Conservation (phyloP, 2,797 vertebrate genomes). For the Stomatorhinus walkeri region DNA sequence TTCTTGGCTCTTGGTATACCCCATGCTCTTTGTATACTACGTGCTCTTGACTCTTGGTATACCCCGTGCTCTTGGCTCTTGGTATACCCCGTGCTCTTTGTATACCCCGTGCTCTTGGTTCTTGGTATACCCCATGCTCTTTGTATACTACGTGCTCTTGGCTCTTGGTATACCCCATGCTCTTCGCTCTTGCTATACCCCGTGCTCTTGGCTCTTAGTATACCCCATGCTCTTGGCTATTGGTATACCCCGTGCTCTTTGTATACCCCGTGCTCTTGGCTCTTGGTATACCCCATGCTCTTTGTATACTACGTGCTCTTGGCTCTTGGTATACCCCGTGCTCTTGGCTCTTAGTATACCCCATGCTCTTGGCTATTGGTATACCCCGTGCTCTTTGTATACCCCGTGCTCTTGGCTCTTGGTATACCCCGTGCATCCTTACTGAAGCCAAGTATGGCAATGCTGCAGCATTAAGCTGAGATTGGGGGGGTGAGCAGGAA, state of each 20-base stretch:
- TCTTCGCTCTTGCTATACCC: too few relatives aligned
- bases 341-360: not conserved
- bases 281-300: too few relatives aligned
- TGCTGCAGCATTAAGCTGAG: conserved; percentile 26
- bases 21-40: not conserved
- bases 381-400: not conserved
- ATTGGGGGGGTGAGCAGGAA: conserved; percentile 37
- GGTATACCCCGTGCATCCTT: not conserved
- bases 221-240: not conserved
- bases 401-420: too few relatives aligned
- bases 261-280: too few relatives aligned
- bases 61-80: too few relatives aligned
- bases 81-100: not conserved
- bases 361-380: not conserved
- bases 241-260: too few relatives aligned
- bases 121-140: not conserved
- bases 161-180: not conserved
- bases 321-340: too few relatives aligned
- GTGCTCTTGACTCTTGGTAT: too few relatives aligned
- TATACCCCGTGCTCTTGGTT: not conserved
- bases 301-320: too few relatives aligned
- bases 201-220: not conserved
- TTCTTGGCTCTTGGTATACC: not conserved
- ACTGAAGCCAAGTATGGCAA: not conserved
- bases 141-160: not conserved